Conservation (phyloP, 1,140 invertebrate species). For the Dendroctonus ponderosae region DNA sequence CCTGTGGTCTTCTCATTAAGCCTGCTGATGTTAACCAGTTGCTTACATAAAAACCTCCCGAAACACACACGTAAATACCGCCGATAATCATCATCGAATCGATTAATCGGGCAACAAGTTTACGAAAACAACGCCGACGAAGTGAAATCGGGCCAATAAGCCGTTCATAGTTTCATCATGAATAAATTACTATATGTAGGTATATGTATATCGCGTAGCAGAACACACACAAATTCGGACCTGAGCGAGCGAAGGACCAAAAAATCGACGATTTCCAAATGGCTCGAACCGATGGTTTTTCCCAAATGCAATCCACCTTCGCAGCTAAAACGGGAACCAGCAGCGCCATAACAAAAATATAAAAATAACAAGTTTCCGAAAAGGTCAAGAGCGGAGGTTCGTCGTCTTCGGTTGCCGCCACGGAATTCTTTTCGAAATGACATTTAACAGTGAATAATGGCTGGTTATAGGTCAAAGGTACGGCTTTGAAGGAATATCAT, state of each 20-base stretch:
- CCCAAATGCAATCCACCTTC: too few relatives aligned
- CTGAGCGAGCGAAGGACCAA: too few relatives aligned
- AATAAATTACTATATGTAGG: conserved; percentile 4
- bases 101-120: not conserved
- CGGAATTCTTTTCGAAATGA: conserved; percentile 3
- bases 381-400: conserved; percentile 5
- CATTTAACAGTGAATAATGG: conserved; percentile 5
- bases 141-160: conserved; percentile 12
- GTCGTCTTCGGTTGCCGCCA: not conserved
- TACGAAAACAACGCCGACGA: conserved; percentile 4
- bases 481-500: conserved; percentile 1
- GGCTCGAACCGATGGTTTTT: too few relatives aligned
- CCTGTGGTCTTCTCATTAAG: too few relatives aligned
- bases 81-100: too few relatives aligned
- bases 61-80: too few relatives aligned
- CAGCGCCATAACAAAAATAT: not conserved
- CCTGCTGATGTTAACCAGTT: too few relatives aligned
- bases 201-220: not conserved
- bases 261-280: too few relatives aligned
- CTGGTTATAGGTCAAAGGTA: conserved; percentile 1
- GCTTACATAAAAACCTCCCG: too few relatives aligned
- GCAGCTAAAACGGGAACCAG: not conserved
- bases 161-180: conserved; percentile 4
- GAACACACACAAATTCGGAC: too few relatives aligned
- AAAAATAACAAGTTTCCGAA: conserved; percentile 2